Conservation (phyloP, 2,888 invertebrate species). For the Lasioglossum vierecki region DNA sequence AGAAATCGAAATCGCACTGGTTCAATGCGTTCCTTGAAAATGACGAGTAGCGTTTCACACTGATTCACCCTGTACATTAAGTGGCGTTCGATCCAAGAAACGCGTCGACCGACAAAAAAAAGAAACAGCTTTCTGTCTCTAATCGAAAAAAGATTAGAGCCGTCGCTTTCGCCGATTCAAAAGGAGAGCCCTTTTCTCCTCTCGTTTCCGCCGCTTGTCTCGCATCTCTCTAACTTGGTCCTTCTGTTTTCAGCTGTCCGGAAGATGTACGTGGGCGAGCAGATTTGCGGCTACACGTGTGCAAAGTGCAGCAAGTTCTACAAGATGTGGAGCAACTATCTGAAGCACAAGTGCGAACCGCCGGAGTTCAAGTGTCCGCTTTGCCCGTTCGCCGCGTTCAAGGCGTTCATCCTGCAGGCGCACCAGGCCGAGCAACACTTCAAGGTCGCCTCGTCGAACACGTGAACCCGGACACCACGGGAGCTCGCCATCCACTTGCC, state of each 20-base stretch:
- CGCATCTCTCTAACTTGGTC: constrained; percentile 59
- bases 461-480: constrained; percentile 65
- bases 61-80: neutral
- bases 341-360: constrained; percentile 83
- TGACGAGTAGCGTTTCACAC: no score
- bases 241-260: constrained; percentile 82
- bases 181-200: neutral
- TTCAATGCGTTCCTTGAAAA: no score
- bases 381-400: constrained; percentile 83
- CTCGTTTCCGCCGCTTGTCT: neutral
- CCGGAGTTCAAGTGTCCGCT: constrained; percentile 83
- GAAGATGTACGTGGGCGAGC: constrained; percentile 83
- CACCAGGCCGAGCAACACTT: constrained; percentile 83
- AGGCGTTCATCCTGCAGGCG: constrained; percentile 83
- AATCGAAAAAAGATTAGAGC: neutral
- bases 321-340: constrained; percentile 84
- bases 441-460: constrained; percentile 80
- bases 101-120: neutral
- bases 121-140: neutral
- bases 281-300: constrained; percentile 83
- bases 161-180: neutral
- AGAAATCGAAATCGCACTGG: no score
- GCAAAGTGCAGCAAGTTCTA: constrained; percentile 84
- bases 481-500: constrained; percentile 57
- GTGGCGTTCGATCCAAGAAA: neutral